A percentile compares a stretch with the other conserved stretches of the same genome.
Conservation (phyloP, 1,140 invertebrate genomes). For the Hylaeus anthracinus region DNA sequence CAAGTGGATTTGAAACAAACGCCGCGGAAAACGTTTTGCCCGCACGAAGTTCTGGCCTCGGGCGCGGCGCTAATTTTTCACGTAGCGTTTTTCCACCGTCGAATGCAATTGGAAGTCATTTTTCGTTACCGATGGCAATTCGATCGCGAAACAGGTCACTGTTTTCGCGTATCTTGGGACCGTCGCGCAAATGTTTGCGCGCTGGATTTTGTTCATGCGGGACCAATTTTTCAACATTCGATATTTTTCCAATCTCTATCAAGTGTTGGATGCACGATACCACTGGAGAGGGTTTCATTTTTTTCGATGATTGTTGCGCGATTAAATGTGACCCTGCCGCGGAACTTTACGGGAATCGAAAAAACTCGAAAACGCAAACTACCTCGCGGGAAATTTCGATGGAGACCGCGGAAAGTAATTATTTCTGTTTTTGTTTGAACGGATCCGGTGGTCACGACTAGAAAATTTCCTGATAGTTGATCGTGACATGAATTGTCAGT, state of each 20-base stretch:
- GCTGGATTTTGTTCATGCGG: not conserved
- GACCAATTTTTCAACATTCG: constrained; percentile 5
- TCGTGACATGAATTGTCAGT: too few relatives aligned
- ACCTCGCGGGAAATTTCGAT: too few relatives aligned
- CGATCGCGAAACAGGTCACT: not conserved
- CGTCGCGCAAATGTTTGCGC: not conserved
- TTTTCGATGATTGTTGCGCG: not conserved
- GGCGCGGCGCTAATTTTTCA: not conserved
- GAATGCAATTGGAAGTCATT: not conserved
- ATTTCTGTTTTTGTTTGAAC: too few relatives aligned
- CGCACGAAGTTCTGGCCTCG: not conserved
- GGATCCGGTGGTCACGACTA: too few relatives aligned
- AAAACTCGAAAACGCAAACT: too few relatives aligned
- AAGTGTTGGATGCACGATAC: not conserved
- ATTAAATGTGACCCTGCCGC: not conserved
- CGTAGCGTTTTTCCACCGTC: not conserved
- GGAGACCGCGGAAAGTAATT: too few relatives aligned
- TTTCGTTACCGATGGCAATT: constrained; percentile 12
- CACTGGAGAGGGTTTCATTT: not conserved
- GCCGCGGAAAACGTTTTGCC: not conserved
- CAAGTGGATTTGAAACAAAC: not conserved
- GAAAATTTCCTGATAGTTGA: too few relatives aligned
- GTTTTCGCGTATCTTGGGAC: constrained; percentile 1
- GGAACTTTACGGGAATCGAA: too few relatives aligned
- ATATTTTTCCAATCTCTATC: constrained; percentile 8